Base-by-base conservation (phyloP, 2,113 vertebrate genomes). In the Lampris incognitus region DNA sequence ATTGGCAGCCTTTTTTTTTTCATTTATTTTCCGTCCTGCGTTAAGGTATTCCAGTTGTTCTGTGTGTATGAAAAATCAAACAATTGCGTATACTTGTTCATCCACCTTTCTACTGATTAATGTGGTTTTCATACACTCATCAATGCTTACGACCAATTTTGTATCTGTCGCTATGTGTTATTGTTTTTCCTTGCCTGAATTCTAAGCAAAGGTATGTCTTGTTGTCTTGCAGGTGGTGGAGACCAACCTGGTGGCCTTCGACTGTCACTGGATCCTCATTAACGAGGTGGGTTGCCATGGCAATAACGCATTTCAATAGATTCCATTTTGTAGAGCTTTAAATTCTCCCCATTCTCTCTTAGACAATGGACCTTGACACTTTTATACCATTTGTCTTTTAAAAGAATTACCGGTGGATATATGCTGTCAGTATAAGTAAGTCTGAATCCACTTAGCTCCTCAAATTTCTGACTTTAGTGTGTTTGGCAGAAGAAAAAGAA, bases 211-310 rank as follows among this genome's bases (percentile, higher is more conserved):
- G 1, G 6, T 74, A 2, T 81, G 90, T 78, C 93, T 95, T 91
- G 90, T 73, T 92, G 92, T 6, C 93, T 95, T 91, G 85, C 94
- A 99, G 98, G 98, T 99, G 71, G 97, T 99, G 92, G 97, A 99
- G 93, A 98, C 98, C 67, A 99, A 99, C 94, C 94, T 99, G 91
- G 96, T 99, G 89, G 97, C 97, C 81, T 99, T 99, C 83, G 98
- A 99, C 94, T 99, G 98, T 94, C 98, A 99, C 92, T 99, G 98
- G 98, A 98, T 99, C 94, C 96, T 99, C 93, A 99, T 99, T 92
- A 99, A 99, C 85, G 98, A 99, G 97, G 98, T 99, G 94, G 95
- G 94, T 24, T 75, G 61, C n/a, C 7, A 9, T 76, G 69, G 13
- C 46, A 39, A n/a, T n/a, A 24, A 55, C 24, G 58, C 69, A 80